A percentile compares a stretch with the other conserved stretches of the same genome.
These are phyloP conservation scores for Asarcornis scutulata DNA, from an alignment of 2,113 vertebrate species.

Conservation along the genomic window DNA sequence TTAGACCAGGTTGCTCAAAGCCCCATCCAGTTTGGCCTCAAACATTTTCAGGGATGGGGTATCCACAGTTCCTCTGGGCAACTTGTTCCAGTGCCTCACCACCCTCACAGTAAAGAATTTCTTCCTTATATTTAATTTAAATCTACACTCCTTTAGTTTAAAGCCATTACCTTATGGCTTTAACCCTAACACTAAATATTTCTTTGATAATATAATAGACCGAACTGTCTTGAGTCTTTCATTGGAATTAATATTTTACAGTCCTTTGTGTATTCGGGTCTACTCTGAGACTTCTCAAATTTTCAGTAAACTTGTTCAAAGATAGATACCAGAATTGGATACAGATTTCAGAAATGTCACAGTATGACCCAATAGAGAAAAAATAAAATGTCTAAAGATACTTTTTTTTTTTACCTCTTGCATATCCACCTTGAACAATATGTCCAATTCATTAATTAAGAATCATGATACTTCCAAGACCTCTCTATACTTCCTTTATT, in stretches of 20 bases:
- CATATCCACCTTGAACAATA: not conserved
- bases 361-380: not conserved
- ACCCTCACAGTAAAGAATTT: too few species aligned
- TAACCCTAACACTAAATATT: not conserved
- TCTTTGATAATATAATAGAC: not conserved
- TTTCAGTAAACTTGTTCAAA: not conserved
- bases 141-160: too few species aligned
- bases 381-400: not conserved
- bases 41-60: too few species aligned
- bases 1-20: too few species aligned
- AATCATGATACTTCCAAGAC: not conserved
- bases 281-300: not conserved
- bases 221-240: not conserved
- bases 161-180: too few species aligned
- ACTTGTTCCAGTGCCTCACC: too few species aligned
- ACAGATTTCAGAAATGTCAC: not conserved
- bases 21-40: too few species aligned
- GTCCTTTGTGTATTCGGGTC: not conserved
- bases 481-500: not conserved
- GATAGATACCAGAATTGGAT: not conserved
- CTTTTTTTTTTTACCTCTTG: fast-evolving
- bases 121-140: too few species aligned
- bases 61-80: too few species aligned
- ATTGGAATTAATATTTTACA: not conserved
- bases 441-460: not conserved